Conservation (phyloP, 2,113 vertebrate genomes). For the Eulemur macaco region DNA sequence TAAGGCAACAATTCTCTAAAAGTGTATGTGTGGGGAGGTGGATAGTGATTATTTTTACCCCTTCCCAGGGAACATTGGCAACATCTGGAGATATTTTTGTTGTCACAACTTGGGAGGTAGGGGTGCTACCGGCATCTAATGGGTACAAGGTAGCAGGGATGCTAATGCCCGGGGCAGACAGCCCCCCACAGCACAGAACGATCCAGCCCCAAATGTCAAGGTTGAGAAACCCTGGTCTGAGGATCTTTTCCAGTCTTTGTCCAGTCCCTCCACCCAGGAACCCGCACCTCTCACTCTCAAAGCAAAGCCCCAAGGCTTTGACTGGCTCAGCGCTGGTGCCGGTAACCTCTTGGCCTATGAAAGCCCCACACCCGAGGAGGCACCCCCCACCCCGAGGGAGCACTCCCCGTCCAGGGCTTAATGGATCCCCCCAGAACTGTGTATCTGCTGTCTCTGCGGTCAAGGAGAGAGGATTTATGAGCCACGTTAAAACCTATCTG, state of each 20-base stretch:
- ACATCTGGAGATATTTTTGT: background rate
- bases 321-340: background rate
- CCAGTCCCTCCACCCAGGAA: background rate
- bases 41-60: fast-evolving
- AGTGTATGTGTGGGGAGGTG: too few species aligned
- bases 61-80: background rate
- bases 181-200: background rate
- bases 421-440: constrained; percentile 67
- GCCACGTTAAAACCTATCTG: constrained; percentile 73
- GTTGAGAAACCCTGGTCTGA: fast-evolving
- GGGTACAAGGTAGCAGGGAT: background rate
- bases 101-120: background rate
- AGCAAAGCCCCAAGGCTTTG: background rate
- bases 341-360: background rate
- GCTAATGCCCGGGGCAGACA: too few species aligned
- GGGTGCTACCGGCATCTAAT: too few species aligned
- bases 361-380: background rate
- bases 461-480: constrained; percentile 55
- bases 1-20: background rate
- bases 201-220: fast-evolving
- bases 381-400: background rate
- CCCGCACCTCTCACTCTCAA: background rate
- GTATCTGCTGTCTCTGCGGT: constrained; percentile 47
- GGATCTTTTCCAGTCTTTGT: background rate
- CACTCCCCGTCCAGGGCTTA: constrained; percentile 3